Evolutionary conservation across 2,797 vertebrate species (phyloP).

Genomic region (Trematomus bernacchii): DNA sequence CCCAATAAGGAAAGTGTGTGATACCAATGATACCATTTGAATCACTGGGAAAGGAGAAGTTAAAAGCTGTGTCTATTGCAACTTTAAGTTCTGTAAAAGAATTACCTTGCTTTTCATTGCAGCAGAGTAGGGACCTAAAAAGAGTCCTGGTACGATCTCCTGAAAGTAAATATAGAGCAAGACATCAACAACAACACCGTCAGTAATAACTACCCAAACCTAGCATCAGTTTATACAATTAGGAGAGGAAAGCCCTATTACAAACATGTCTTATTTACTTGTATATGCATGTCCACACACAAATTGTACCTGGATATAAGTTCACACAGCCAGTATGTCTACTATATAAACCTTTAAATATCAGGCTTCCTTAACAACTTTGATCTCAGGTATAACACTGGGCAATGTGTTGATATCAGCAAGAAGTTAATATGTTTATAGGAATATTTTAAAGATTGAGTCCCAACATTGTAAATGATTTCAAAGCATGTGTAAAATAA

Average conservation of each 20-base stretch:
- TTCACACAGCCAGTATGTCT: neutral
- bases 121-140: slow-evolving; percentile 98
- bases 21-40: too few relatives aligned
- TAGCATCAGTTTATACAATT: neutral
- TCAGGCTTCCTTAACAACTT: neutral
- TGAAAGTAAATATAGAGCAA: slow-evolving; percentile 64
- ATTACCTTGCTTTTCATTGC: slow-evolving; percentile 99
- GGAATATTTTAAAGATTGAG: neutral
- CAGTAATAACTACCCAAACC: neutral
- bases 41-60: too few relatives aligned
- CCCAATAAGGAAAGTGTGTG: too few relatives aligned
- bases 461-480: neutral
- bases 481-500: neutral
- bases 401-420: neutral
- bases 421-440: neutral
- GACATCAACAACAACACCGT: neutral
- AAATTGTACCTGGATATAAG: neutral
- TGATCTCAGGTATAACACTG: neutral
- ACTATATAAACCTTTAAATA: neutral
- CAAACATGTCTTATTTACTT: neutral
- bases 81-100: neutral
- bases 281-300: neutral
- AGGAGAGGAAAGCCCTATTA: neutral
- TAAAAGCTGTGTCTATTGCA: too few relatives aligned
- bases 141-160: slow-evolving; percentile 98